Evolutionary conservation across 2,888 invertebrate genomes (phyloP).

Genomic region (Hirudinaria manillensis): DNA sequence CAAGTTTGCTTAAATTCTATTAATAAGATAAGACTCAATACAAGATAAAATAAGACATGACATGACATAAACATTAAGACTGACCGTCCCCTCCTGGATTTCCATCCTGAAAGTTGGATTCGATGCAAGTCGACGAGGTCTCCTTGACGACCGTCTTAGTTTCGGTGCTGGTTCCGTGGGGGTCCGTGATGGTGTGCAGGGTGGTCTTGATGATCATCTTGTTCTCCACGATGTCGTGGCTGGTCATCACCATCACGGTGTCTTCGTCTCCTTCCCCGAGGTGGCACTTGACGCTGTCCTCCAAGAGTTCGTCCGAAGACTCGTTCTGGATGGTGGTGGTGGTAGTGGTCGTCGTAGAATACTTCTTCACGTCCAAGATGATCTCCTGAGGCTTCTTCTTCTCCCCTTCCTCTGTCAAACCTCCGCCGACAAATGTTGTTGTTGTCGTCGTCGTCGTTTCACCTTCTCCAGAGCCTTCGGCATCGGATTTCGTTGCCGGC

Average conservation of each 20-base stretch:
- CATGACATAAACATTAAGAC: not conserved
- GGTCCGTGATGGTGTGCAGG: slow-evolving; percentile 26
- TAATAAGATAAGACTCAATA: too few species aligned
- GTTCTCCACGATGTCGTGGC: slow-evolving; percentile 32
- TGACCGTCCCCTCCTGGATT: slow-evolving; percentile 22
- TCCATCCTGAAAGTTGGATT: slow-evolving; percentile 28
- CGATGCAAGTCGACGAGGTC: slow-evolving; percentile 23
- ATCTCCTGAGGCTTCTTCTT: slow-evolving; percentile 25
- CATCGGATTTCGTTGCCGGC: not conserved
- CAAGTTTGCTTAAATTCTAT: too few species aligned
- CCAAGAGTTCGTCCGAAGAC: slow-evolving; percentile 24
- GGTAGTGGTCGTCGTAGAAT: slow-evolving; percentile 25
- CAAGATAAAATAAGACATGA: too few species aligned
- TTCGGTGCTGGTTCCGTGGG: slow-evolving; percentile 24
- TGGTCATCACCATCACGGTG: slow-evolving; percentile 29
- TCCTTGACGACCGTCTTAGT: slow-evolving; percentile 31
- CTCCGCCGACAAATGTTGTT: not conserved
- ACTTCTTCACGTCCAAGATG: slow-evolving; percentile 27
- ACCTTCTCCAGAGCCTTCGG: not conserved
- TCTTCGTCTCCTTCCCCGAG: slow-evolving; percentile 19
- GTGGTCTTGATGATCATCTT: slow-evolving; percentile 33
- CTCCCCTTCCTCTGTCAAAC: slow-evolving; percentile 4
- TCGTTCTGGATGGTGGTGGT: slow-evolving; percentile 31
- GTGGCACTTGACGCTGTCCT: slow-evolving; percentile 31
- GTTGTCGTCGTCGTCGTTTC: not conserved